Evolutionary conservation across 2,888 invertebrate genomes (phyloP).

Genomic region (Helleia helle): DNA sequence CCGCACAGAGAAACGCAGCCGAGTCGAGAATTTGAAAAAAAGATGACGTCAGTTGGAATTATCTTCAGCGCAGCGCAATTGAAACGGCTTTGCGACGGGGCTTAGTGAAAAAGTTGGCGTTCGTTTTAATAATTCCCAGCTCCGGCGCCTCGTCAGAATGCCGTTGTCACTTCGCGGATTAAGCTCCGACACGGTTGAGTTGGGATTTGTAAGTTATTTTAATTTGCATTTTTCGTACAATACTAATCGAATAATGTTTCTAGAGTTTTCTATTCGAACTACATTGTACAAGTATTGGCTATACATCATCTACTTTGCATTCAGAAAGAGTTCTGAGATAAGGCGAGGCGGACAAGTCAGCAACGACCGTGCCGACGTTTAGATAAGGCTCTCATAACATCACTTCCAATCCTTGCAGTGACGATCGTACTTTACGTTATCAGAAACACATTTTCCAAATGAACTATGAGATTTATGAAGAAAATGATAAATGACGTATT

Average conservation of each 20-base stretch:
- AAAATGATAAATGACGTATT: background rate
- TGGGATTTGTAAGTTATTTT: slow-evolving; percentile 71
- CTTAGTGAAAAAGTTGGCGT: slow-evolving; percentile 75
- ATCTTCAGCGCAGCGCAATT: slow-evolving; percentile 74
- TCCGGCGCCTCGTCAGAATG: slow-evolving; percentile 74
- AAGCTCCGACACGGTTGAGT: slow-evolving; percentile 72
- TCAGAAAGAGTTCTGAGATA: background rate
- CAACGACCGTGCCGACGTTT: background rate
- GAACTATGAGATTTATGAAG: slow-evolving; percentile 1
- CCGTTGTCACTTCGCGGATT: slow-evolving; percentile 74
- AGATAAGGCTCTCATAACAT: background rate
- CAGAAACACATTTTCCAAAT: background rate
- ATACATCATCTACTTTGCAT: background rate
- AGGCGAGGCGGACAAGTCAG: background rate
- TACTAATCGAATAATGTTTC: slow-evolving; percentile 18
- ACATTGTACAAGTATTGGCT: background rate
- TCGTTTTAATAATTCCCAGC: slow-evolving; percentile 74
- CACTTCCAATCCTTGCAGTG: background rate
- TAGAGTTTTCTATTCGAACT: background rate
- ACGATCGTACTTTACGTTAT: slow-evolving; percentile 7
- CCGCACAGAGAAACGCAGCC: slow-evolving; percentile 66
- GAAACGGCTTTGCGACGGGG: slow-evolving; percentile 73
- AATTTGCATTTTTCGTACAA: slow-evolving; percentile 66
- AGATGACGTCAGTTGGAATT: slow-evolving; percentile 74
- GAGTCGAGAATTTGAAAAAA: slow-evolving; percentile 70